These are phyloP conservation scores for Cabera pusaria DNA, from an alignment of 2,888 invertebrate species.

Conservation along the genomic window DNA sequence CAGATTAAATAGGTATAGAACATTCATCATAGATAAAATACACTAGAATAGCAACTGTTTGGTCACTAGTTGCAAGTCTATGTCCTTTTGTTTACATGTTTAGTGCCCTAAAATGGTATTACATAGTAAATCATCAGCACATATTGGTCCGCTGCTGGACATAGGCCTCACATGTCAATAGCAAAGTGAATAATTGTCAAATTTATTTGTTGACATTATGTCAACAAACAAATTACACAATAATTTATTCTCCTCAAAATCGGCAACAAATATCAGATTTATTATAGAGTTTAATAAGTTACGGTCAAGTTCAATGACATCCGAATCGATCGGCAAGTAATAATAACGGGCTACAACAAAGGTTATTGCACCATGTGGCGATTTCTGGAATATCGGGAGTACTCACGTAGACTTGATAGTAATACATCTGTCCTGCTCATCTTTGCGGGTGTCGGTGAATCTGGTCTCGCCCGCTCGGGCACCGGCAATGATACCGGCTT, in stretches of 20 bases:
- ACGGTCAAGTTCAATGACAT: slow-evolving; percentile 37
- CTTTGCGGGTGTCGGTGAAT: slow-evolving; percentile 99
- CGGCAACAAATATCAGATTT: too few relatives aligned
- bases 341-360: slow-evolving; percentile 23
- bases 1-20: slow-evolving; percentile 76
- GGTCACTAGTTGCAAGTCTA: too few relatives aligned
- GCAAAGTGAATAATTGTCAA: too few relatives aligned
- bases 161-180: too few relatives aligned
- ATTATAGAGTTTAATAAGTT: too few relatives aligned
- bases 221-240: slow-evolving; percentile 5
- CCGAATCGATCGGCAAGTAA: slow-evolving; percentile 6
- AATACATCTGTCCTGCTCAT: slow-evolving; percentile 99
- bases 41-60: too few relatives aligned
- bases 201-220: too few relatives aligned
- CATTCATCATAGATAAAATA: slow-evolving; percentile 71
- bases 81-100: too few relatives aligned
- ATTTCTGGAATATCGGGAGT: slow-evolving; percentile 15
- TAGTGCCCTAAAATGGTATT: too few relatives aligned
- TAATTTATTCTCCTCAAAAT: slow-evolving; percentile 1
- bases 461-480: slow-evolving; percentile 99
- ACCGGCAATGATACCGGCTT: slow-evolving; percentile 99
- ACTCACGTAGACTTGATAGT: slow-evolving; percentile 99
- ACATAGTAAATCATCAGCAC: too few relatives aligned
- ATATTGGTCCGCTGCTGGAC: too few relatives aligned
- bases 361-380: slow-evolving; percentile 51